These are phyloP conservation scores for Sphaerodactylus townsendi DNA, from an alignment of 2,113 vertebrate species.

Conservation along the genomic window DNA sequence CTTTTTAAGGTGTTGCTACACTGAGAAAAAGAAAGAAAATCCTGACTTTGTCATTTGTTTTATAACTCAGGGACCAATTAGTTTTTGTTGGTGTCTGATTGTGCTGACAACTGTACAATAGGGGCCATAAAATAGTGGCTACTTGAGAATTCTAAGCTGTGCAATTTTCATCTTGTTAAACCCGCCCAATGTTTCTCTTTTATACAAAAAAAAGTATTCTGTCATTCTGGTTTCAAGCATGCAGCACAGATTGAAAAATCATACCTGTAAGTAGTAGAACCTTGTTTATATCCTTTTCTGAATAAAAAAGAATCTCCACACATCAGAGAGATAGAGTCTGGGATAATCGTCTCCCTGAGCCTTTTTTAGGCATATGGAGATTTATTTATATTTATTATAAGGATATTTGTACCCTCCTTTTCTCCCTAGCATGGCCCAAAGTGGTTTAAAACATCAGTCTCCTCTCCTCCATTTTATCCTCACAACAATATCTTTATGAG, in stretches of 20 bases:
- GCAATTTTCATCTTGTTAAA: background rate
- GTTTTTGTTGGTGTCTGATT: background rate
- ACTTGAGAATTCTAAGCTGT: background rate
- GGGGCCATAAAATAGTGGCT: background rate
- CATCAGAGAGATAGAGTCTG: no score
- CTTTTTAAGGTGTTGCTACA: no score
- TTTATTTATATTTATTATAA: no score
- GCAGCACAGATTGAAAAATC: background rate
- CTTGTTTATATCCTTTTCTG: background rate
- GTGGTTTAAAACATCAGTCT: no score
- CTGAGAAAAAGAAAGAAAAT: background rate
- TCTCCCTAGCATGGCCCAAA: no score
- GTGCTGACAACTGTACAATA: background rate
- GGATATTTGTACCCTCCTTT: no score
- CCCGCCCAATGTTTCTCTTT: background rate
- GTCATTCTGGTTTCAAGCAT: background rate
- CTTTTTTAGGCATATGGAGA: no score
- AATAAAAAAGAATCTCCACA: no score
- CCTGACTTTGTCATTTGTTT: background rate
- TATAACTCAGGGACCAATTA: background rate
- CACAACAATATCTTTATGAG: no score
- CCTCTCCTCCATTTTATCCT: no score
- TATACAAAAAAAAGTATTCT: background rate
- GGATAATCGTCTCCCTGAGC: no score
- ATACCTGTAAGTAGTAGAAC: constrained; percentile 9